Percentiles rank a stretch among this genome's conserved stretches.
phyloP scores from a whole-genome alignment of 35 echinoderm and acorn worm species.

The Ptychodera flava region DNA sequence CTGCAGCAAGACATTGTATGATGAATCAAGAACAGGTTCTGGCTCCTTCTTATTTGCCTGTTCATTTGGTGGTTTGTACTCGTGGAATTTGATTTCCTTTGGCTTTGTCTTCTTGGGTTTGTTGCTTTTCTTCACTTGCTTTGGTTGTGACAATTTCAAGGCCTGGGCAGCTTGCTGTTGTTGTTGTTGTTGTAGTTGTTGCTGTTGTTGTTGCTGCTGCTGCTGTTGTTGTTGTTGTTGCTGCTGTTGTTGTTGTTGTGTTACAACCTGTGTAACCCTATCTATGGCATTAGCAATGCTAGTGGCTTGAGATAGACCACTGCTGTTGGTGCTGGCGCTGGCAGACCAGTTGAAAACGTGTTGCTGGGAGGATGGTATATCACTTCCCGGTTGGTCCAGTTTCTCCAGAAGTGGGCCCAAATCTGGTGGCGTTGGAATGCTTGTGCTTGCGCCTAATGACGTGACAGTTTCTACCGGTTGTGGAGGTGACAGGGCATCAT shows the following conservation, averaged over 20 bases:
- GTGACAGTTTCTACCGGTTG: constrained; percentile 45
- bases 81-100: constrained; percentile 99
- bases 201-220: neutral
- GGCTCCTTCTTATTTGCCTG: constrained; percentile 47
- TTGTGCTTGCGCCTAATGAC: constrained; percentile 5
- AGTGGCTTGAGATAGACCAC: neutral
- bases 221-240: too few relatives aligned
- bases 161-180: neutral
- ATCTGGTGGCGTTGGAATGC: constrained; percentile 80
- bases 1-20: constrained; percentile 82
- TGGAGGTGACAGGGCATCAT: constrained; percentile 73
- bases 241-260: neutral
- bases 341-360: neutral
- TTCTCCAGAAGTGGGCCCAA: constrained; percentile 30
- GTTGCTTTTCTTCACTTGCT: neutral
- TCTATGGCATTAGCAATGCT: neutral
- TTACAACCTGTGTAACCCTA: neutral
- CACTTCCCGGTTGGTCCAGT: neutral
- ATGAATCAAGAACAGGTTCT: constrained; percentile 43
- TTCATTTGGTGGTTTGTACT: constrained; percentile 98
- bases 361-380: neutral
- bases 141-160: neutral
- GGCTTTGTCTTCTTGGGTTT: constrained; percentile 78
- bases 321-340: neutral
- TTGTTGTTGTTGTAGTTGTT: neutral